Evolutionary conservation across 2,797 vertebrate genomes (phyloP).

Genomic region (Aeoliscus strigatus): DNA sequence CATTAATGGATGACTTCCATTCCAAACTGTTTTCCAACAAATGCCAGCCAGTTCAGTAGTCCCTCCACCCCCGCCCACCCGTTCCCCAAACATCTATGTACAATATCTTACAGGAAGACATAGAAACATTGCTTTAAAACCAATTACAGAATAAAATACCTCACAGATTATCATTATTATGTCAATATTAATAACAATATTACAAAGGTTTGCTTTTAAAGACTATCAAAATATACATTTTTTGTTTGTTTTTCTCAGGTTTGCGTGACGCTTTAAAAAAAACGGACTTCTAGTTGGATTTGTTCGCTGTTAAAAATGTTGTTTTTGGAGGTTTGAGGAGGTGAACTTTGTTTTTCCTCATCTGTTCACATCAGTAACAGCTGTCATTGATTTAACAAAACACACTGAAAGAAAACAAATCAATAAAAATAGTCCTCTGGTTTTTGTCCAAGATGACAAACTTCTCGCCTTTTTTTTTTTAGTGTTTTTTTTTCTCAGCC

Average conservation of each 20-base stretch:
- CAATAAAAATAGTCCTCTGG: constrained; percentile 57
- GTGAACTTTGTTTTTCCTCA: constrained; percentile 27
- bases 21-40: constrained; percentile 51
- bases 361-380: constrained; percentile 61
- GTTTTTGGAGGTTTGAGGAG: constrained; percentile 43
- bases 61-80: constrained; percentile 16
- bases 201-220: constrained; percentile 80
- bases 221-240: constrained; percentile 96
- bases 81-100: constrained; percentile 79
- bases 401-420: constrained; percentile 62
- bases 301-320: constrained; percentile 73
- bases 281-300: constrained; percentile 60
- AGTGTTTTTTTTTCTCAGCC: constrained; percentile 57
- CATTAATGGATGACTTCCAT: constrained; percentile 57
- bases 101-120: constrained; percentile 94
- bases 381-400: constrained; percentile 47
- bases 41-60: constrained; percentile 59
- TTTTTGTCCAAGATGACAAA: constrained; percentile 53
- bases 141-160: constrained; percentile 82
- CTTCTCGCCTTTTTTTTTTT: constrained; percentile 50
- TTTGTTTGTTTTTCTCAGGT: constrained; percentile 68
- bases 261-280: constrained; percentile 64
- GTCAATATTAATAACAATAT: constrained; percentile 79
- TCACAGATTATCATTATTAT: constrained; percentile 78
- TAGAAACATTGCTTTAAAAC: constrained; percentile 85